phyloP scores from a whole-genome alignment of 2,113 vertebrate species.

The Otocyon megalotis region DNA sequence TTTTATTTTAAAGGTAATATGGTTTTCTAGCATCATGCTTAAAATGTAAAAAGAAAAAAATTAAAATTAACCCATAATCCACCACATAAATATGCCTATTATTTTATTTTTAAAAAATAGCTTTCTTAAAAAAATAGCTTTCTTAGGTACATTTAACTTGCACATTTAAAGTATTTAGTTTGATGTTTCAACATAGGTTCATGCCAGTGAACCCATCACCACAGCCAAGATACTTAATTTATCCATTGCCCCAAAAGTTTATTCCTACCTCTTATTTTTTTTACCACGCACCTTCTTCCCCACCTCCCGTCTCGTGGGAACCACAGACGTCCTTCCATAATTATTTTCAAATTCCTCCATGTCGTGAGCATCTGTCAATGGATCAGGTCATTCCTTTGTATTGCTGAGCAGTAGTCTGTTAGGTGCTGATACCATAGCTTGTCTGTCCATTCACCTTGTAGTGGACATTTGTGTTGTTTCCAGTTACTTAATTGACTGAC shows the following conservation, averaged over 20 bases:
- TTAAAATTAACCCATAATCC: neutral
- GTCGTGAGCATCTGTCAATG: neutral
- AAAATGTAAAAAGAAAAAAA: neutral
- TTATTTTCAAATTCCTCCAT: neutral
- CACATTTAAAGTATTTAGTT: neutral
- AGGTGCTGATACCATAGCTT: neutral
- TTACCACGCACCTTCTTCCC: neutral
- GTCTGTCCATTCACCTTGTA: neutral
- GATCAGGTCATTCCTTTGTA: neutral
- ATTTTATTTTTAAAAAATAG: neutral
- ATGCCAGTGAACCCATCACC: neutral
- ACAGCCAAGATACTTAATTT: neutral
- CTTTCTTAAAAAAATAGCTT: neutral
- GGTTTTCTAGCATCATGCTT: neutral
- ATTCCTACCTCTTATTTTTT: neutral
- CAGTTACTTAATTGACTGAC: neutral
- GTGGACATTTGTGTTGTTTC: neutral
- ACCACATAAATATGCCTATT: neutral
- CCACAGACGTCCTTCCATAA: neutral
- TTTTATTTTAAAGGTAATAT: neutral
- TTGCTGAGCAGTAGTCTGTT: neutral
- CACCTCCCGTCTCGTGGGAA: neutral
- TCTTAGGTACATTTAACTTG: neutral
- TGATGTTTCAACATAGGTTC: neutral
- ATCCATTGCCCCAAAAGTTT: neutral